Percentiles rank a stretch among this genome's conserved stretches.
These are phyloP conservation scores for Coregonus suidteri DNA, from an alignment of 2,797 vertebrate species.

Conservation along the genomic window DNA sequence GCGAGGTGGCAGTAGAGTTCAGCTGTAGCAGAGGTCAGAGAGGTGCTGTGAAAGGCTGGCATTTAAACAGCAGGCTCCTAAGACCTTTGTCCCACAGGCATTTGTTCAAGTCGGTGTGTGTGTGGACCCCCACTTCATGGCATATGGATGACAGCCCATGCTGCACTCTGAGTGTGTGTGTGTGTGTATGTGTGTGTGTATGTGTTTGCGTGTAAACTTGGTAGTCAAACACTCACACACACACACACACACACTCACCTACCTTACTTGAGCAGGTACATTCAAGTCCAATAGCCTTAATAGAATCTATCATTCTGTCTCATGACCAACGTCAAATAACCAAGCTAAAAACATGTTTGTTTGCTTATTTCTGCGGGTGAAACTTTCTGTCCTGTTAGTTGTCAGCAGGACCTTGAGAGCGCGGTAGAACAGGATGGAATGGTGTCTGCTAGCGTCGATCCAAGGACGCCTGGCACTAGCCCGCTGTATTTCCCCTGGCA, in stretches of 20 bases:
- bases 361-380: too few species aligned
- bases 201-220: not conserved
- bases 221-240: not conserved
- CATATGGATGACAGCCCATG: not conserved
- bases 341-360: too few species aligned
- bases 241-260: not conserved
- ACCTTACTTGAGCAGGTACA: not conserved
- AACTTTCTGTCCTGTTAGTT: not conserved
- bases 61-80: constrained; percentile 40
- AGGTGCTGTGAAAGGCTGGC: constrained; percentile 26
- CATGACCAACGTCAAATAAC: too few species aligned
- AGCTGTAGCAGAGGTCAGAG: too few species aligned
- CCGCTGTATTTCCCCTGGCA: constrained; percentile 36
- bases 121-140: constrained; percentile 33
- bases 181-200: too few species aligned
- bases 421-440: constrained; percentile 28
- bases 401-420: constrained; percentile 13
- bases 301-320: too few species aligned
- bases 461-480: constrained; percentile 56
- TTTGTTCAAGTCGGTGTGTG: constrained; percentile 25
- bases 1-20: too few species aligned
- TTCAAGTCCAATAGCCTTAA: too few species aligned
- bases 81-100: constrained; percentile 44
- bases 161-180: too few species aligned
- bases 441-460: constrained; percentile 46